Base-by-base conservation (phyloP, 2,888 invertebrate species). In the Monochamus alternatus region DNA sequence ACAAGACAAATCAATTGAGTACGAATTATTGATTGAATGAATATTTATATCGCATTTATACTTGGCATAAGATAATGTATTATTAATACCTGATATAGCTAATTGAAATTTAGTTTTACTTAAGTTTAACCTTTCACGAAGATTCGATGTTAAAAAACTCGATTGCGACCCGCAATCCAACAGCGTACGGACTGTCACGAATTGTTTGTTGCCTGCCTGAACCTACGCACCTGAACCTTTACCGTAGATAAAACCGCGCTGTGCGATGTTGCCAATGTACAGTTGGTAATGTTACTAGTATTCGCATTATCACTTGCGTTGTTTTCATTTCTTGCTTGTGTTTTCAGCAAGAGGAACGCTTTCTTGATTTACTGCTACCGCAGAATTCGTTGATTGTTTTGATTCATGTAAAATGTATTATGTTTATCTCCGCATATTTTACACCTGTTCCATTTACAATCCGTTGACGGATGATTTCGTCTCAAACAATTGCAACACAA, bases 91-190 rank as follows among this genome's bases (percentile, higher is more conserved):
- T 5, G 43, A 43, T 5, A 64, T 55, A 31, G 64, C 60, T 69
- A 79, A 58, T 22, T 76, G 73, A n/a, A 32, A 22, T 47, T 65
- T 59, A 12, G 52, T 63, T 66, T 60, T 73, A 8, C 12, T 43
- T 30, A 79, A 38, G 43, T 76, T 74, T 38, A 76, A 62, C 51
- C 68, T 67, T 38, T 76, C 63, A 52, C 77, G 74, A 55, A 79
- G 72, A 22, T 63, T 55, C 2, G 64, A 51, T 5, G 75, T 79
- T 5, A 77, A 72, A 38, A 75, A 77, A 66, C 73, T 75, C 2
- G 75, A 77, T 47, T 79, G 76, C 30, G 70, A 74, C 7, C 75
- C 76, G 31, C 75, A 74, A 60, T 75, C 74, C 8, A 79, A 62
- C 30, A 76, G 38, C n/a, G 60, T 67, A 12, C 77, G 74, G 3